A percentile compares a stretch with the other conserved stretches of the same genome.
phyloP scores from a whole-genome alignment of 2,113 vertebrate genomes.

The Tragelaphus buxtoni region DNA sequence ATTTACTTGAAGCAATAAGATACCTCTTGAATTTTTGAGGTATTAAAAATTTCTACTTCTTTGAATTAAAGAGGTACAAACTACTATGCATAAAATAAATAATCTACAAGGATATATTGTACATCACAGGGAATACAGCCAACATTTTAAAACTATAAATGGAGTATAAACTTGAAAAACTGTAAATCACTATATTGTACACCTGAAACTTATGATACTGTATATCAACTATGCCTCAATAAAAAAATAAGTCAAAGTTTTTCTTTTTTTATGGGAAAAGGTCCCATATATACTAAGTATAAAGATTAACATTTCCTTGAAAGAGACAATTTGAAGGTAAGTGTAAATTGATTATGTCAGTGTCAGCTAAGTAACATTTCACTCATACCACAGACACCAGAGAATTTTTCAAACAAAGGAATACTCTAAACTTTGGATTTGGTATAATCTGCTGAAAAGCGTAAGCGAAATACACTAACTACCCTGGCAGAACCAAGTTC shows the following conservation, averaged over 20 bases:
- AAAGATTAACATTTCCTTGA: background rate
- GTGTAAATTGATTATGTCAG: background rate
- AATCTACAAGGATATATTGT: background rate
- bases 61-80: background rate
- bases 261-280: background rate
- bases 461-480: background rate
- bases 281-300: background rate
- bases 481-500: background rate
- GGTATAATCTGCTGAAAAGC: background rate
- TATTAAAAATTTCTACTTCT: background rate
- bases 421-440: background rate
- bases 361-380: background rate
- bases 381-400: background rate
- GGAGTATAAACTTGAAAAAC: background rate
- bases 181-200: background rate
- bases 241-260: background rate
- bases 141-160: background rate
- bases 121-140: background rate
- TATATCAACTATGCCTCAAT: background rate
- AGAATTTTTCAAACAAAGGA: conserved; percentile 9
- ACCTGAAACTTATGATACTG: background rate
- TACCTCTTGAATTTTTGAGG: background rate
- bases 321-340: background rate
- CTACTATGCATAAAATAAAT: background rate
- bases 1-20: background rate